A percentile compares a stretch with the other conserved stretches of the same genome.
These are phyloP conservation scores for Neoitamus cyanurus DNA, from an alignment of 2,888 invertebrate genomes.

Conservation along the genomic window DNA sequence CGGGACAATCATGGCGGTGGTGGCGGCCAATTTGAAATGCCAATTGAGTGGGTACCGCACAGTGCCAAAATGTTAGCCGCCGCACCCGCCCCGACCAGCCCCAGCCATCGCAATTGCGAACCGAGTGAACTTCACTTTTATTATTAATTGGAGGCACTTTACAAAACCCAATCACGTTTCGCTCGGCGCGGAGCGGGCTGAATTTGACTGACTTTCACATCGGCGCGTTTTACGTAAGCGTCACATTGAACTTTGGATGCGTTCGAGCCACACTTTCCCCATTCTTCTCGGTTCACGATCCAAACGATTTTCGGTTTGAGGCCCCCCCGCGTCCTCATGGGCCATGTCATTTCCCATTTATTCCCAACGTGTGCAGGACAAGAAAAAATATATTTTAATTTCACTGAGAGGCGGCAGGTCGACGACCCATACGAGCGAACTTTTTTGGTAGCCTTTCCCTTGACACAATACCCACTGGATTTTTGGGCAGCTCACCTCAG, in stretches of 20 bases:
- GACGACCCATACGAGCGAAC: not conserved
- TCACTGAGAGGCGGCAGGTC: not conserved
- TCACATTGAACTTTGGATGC: slow-evolving; percentile 43
- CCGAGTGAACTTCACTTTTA: slow-evolving; percentile 29
- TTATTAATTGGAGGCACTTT: not conserved
- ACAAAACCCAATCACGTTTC: slow-evolving; percentile 12
- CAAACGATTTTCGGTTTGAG: not conserved
- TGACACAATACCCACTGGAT: slow-evolving; percentile 18
- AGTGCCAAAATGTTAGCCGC: not conserved
- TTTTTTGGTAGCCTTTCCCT: slow-evolving; percentile 31
- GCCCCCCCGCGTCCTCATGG: not conserved
- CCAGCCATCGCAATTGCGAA: not conserved
- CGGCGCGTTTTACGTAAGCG: slow-evolving; percentile 29
- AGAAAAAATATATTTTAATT: not conserved
- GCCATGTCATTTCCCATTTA: not conserved
- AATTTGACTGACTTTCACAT: slow-evolving; percentile 35
- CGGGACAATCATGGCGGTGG: not conserved
- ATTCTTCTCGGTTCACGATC: slow-evolving; percentile 22
- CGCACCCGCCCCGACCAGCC: not conserved
- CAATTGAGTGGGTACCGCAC: not conserved
- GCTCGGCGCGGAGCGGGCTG: not conserved
- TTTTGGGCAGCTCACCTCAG: not conserved
- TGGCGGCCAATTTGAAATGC: not conserved
- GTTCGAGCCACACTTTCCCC: slow-evolving; percentile 29
- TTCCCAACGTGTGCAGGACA: not conserved